Evolutionary conservation across 2,113 vertebrate species (phyloP).

Genomic region (Hoplias malabaricus): DNA sequence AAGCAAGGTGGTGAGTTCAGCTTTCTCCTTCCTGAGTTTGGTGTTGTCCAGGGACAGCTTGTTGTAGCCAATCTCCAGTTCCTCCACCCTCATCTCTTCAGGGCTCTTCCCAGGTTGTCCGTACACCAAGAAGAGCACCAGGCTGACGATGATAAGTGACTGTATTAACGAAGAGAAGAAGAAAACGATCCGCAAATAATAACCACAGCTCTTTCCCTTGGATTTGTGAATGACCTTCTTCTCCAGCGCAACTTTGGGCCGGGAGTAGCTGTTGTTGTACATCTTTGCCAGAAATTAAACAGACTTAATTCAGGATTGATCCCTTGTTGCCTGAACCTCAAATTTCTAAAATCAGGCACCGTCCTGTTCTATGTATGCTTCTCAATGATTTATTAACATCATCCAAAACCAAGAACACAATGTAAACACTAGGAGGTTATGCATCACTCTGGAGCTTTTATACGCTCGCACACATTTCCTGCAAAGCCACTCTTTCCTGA

Average conservation of each 20-base stretch:
- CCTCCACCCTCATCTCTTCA: constrained; percentile 74
- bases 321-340: not conserved
- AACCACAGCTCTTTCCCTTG: constrained; percentile 72
- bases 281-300: constrained; percentile 56
- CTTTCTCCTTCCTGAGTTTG: constrained; percentile 59
- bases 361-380: not conserved
- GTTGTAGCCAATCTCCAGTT: constrained; percentile 70
- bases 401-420: constrained; percentile 34
- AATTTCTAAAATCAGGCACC: not conserved
- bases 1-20: constrained; percentile 69
- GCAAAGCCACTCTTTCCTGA: constrained; percentile 58
- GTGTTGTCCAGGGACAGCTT: constrained; percentile 60
- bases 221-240: constrained; percentile 61
- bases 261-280: constrained; percentile 79
- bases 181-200: constrained; percentile 88
- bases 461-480: constrained; percentile 65
- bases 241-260: constrained; percentile 76
- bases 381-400: not conserved
- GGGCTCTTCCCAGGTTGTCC: constrained; percentile 82
- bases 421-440: constrained; percentile 58
- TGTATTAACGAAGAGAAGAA: constrained; percentile 91
- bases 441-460: constrained; percentile 67
- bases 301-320: not conserved
- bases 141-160: constrained; percentile 88
- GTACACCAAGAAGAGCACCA: constrained; percentile 93